These are phyloP conservation scores for Dinoponera quadriceps DNA, from an alignment of 1,140 invertebrate genomes.

Conservation along the genomic window DNA sequence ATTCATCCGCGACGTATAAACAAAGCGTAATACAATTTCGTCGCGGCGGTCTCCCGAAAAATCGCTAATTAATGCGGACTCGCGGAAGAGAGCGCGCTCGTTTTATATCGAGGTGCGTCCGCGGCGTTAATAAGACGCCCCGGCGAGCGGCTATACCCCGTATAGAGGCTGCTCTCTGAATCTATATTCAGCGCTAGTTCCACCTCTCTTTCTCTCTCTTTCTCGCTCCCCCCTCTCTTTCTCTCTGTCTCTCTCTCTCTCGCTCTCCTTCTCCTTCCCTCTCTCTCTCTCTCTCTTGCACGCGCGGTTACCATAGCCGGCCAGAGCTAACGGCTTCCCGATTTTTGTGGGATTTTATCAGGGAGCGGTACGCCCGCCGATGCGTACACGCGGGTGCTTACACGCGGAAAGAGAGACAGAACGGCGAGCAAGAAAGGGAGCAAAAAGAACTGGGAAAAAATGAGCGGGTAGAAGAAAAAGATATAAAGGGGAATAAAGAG, in stretches of 20 bases:
- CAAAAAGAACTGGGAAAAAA: constrained; percentile 6
- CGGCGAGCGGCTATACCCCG: constrained; percentile 65
- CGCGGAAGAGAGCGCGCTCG: constrained; percentile 39
- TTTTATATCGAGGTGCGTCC: constrained; percentile 47
- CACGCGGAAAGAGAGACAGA: constrained; percentile 62
- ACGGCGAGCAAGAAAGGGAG: constrained; percentile 23
- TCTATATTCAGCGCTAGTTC: constrained; percentile 73
- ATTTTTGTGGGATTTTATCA: constrained; percentile 77
- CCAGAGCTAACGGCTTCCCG: constrained; percentile 75
- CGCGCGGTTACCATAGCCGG: constrained; percentile 71
- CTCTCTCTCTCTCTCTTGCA: constrained; percentile 14
- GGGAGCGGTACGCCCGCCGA: constrained; percentile 74
- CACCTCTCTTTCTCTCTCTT: constrained; percentile 66
- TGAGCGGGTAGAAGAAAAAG: constrained; percentile 1
- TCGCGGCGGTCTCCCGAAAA: constrained; percentile 19
- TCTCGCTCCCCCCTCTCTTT: constrained; percentile 42
- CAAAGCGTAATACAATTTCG: constrained; percentile 15
- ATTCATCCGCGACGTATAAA: constrained; percentile 19
- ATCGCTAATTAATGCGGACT: constrained; percentile 48
- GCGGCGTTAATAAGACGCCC: constrained; percentile 68
- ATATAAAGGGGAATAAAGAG: constrained; percentile 4
- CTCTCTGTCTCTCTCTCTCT: constrained; percentile 23
- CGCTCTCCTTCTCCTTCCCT: neutral
- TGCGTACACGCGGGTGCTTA: constrained; percentile 72
- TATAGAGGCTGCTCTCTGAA: constrained; percentile 71